Percentiles rank a stretch among this genome's conserved stretches.
phyloP scores from a whole-genome alignment of 2,888 invertebrate species.

The Minunthozetes semirufus region DNA sequence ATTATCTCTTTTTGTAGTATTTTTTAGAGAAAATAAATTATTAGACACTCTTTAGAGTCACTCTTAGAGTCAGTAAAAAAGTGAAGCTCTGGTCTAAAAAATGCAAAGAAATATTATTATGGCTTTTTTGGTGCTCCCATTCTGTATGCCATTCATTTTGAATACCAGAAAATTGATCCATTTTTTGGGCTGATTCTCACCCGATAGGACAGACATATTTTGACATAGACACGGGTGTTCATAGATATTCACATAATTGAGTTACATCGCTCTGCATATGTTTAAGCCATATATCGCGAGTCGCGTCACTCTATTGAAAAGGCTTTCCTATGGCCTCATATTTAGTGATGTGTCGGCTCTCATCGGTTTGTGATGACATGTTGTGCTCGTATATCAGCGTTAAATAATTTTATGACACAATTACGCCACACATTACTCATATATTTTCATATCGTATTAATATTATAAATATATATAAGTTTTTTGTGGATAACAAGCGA shows the following conservation, averaged over 20 bases:
- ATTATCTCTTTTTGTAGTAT: not conserved
- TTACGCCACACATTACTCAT: not conserved
- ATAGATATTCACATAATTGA: not conserved
- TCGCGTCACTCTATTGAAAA: not conserved
- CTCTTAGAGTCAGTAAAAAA: not conserved
- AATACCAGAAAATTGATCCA: not conserved
- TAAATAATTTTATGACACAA: constrained; percentile 8
- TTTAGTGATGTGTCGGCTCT: not conserved
- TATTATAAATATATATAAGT: not conserved
- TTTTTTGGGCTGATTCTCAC: not conserved
- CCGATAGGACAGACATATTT: constrained; percentile 7
- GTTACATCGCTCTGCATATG: constrained; percentile 2
- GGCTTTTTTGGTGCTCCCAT: not conserved
- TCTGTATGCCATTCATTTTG: not conserved
- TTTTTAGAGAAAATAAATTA: constrained; percentile 17
- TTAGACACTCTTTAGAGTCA: not conserved
- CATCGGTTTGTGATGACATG: not conserved
- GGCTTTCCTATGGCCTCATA: not conserved
- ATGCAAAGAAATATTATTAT: not conserved
- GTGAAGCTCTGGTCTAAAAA: not conserved
- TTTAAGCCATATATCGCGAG: not conserved
- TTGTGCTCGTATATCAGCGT: constrained; percentile 6
- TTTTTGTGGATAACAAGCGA: not conserved
- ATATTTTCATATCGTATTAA: not conserved
- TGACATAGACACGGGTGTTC: not conserved